Conservation (phyloP, 92 coral and sea anemone species). For the Siderastrea radians region DNA sequence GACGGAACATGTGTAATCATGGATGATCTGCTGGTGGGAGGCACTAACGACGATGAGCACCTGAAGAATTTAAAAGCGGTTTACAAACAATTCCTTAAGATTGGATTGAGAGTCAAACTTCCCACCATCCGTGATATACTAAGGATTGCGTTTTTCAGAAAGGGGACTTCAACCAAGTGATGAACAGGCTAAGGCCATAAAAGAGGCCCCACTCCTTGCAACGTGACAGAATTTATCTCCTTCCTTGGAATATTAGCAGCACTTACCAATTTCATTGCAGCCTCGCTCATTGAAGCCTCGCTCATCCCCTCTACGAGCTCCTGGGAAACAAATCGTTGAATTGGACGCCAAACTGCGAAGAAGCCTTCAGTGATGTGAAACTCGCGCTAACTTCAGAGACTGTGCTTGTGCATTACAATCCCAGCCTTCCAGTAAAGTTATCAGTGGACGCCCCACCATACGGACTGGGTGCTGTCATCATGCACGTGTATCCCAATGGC, state of each 20-base stretch:
- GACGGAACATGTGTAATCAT: constrained; percentile 37
- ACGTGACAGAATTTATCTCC: constrained; percentile 32
- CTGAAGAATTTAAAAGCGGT: constrained; percentile 34
- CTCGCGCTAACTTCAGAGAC: constrained; percentile 27
- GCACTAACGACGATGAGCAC: constrained; percentile 21
- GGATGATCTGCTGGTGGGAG: constrained; percentile 40
- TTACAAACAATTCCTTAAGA: constrained; percentile 25
- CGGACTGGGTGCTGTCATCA: no score
- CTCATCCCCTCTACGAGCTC: constrained; percentile 32
- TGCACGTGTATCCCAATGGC: no score
- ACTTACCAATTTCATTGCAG: constrained; percentile 36
- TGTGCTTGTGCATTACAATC: constrained; percentile 25
- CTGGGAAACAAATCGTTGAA: constrained; percentile 38
- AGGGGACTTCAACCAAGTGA: constrained; percentile 11
- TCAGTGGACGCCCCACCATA: no score
- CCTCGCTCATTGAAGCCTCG: neutral
- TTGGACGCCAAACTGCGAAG: neutral
- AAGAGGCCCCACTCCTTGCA: constrained; percentile 49
- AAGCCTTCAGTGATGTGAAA: constrained; percentile 20
- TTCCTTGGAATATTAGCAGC: constrained; percentile 39
- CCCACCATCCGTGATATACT: constrained; percentile 26
- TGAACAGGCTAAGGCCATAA: constrained; percentile 36
- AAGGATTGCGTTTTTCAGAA: constrained; percentile 14
- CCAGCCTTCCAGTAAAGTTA: neutral
- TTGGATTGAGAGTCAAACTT: constrained; percentile 24